A percentile compares a stretch with the other conserved stretches of the same genome.
Evolutionary conservation across 1,140 invertebrate species (phyloP).

Genomic region (Odontomachus brunneus): DNA sequence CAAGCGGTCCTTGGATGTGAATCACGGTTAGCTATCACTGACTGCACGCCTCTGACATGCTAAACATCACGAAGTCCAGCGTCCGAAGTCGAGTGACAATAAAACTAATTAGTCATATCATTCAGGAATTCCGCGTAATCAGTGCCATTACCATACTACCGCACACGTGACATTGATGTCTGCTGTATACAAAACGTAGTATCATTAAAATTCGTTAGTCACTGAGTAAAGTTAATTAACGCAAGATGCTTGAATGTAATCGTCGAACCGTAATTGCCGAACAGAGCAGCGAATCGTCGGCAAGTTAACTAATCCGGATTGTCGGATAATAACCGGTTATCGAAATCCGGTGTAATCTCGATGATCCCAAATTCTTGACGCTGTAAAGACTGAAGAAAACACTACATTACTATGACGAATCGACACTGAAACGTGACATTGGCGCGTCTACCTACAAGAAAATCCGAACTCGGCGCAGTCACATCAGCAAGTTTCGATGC

Average conservation of each 20-base stretch:
- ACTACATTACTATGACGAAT: too few species aligned
- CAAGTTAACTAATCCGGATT: neutral
- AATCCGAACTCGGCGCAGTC: too few species aligned
- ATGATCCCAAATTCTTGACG: neutral
- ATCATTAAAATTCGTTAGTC: neutral
- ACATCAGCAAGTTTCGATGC: too few species aligned
- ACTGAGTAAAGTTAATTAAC: neutral
- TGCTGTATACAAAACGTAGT: neutral
- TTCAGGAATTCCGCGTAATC: conserved; percentile 5
- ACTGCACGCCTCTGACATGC: neutral
- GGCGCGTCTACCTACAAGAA: too few species aligned
- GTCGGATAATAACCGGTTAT: neutral
- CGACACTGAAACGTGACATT: too few species aligned
- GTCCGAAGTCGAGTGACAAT: neutral
- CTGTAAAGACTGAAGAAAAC: neutral
- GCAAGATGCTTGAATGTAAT: neutral
- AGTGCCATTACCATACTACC: neutral
- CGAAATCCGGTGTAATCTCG: neutral
- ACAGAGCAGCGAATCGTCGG: neutral
- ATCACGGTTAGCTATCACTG: neutral
- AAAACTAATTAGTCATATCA: neutral
- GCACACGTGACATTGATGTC: conserved; percentile 10
- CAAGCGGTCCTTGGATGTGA: neutral
- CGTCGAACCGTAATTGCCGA: too few species aligned
- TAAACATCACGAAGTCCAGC: neutral